A percentile compares a stretch with the other conserved stretches of the same genome.
Conservation (phyloP, 2,113 vertebrate genomes). For the Orycteropus afer region DNA sequence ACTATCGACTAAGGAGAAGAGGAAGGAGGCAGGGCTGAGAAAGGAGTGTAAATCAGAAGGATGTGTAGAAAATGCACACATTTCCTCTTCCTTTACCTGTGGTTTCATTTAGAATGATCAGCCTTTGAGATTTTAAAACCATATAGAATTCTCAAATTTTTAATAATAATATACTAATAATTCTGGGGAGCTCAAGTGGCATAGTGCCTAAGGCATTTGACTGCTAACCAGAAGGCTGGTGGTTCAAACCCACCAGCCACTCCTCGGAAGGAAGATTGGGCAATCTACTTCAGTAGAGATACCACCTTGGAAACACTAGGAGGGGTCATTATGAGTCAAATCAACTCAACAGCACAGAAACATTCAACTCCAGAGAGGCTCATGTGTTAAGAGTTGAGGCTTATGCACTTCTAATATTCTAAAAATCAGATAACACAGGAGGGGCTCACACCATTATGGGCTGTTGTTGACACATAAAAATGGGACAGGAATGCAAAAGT, state of each 20-base stretch:
- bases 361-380: not conserved
- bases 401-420: not conserved
- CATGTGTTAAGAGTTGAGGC: not conserved
- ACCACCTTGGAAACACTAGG: too few relatives aligned
- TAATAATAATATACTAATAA: not conserved
- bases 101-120: constrained; percentile 1
- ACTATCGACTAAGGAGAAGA: not conserved
- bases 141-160: not conserved
- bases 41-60: not conserved
- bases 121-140: not conserved
- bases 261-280: too few relatives aligned
- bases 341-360: constrained; percentile 35
- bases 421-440: not conserved
- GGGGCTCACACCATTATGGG: not conserved
- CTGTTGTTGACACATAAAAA: too few relatives aligned
- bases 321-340: too few relatives aligned
- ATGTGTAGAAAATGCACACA: too few relatives aligned
- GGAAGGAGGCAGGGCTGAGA: not conserved
- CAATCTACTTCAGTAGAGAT: too few relatives aligned
- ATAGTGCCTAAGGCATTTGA: too few relatives aligned
- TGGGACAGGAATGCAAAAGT: too few relatives aligned
- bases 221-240: too few relatives aligned
- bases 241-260: too few relatives aligned
- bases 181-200: too few relatives aligned
- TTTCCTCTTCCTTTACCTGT: not conserved